Conservation (phyloP, 2,888 invertebrate species). For the Cephus runcator region DNA sequence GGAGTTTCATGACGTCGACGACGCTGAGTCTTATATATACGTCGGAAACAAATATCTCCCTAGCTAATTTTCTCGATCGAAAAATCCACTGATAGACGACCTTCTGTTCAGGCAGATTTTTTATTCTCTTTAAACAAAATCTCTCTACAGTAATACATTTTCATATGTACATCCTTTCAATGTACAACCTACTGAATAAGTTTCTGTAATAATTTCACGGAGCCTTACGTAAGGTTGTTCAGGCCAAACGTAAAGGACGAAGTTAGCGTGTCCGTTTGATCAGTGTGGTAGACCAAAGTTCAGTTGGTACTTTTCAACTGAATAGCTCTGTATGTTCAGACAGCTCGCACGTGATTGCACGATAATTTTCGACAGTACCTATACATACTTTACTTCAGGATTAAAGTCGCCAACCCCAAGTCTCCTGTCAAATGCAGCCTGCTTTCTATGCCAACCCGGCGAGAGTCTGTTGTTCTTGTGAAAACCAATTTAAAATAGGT, state of each 20-base stretch:
- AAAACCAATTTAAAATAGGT: constrained; percentile 39
- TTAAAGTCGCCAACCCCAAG: not conserved
- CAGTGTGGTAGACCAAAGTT: not conserved
- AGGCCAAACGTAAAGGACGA: not conserved
- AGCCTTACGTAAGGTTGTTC: no score
- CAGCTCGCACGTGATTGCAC: not conserved
- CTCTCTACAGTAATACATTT: not conserved
- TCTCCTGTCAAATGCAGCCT: not conserved
- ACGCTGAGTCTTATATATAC: constrained; percentile 11
- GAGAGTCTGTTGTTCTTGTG: constrained; percentile 21
- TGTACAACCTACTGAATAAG: not conserved
- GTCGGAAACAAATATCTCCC: constrained; percentile 23
- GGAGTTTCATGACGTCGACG: not conserved
- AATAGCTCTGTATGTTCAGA: not conserved
- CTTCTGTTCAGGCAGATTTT: not conserved
- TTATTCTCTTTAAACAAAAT: not conserved
- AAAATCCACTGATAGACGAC: not conserved
- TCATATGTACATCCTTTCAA: not conserved
- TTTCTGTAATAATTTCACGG: no score
- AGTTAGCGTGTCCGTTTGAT: not conserved
- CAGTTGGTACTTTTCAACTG: not conserved
- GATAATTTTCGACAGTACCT: not conserved
- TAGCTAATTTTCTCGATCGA: not conserved
- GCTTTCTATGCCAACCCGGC: not conserved
- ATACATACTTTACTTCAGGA: not conserved